phyloP scores from a whole-genome alignment of 2,888 invertebrate genomes.

The Xestia c-nigrum region DNA sequence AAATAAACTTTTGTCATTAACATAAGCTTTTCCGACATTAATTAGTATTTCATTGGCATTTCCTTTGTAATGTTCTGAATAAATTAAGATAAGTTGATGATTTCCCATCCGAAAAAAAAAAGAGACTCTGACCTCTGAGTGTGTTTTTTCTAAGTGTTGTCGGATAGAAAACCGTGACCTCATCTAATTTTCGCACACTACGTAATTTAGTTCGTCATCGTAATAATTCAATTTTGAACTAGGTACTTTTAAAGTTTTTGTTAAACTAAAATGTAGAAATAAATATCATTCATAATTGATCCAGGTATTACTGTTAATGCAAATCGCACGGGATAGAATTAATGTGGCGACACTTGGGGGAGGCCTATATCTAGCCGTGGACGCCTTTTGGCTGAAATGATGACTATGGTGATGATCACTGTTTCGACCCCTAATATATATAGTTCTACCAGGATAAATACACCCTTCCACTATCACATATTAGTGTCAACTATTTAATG shows the following conservation, averaged over 20 bases:
- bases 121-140: background rate
- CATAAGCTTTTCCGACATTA: background rate
- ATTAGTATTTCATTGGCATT: background rate
- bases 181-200: background rate
- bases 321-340: too few relatives aligned
- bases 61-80: background rate
- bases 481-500: slow-evolving; percentile 10
- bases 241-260: too few relatives aligned
- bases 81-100: background rate
- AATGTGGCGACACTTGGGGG: too few relatives aligned
- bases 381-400: too few relatives aligned
- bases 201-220: too few relatives aligned
- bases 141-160: background rate
- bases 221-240: background rate
- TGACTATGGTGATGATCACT: background rate
- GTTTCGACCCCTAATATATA: background rate
- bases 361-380: too few relatives aligned
- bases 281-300: background rate
- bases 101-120: too few relatives aligned
- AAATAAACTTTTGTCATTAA: background rate
- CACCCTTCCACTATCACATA: background rate
- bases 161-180: background rate
- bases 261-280: too few relatives aligned
- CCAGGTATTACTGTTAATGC: background rate
- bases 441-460: background rate